phyloP scores from a whole-genome alignment of 2,113 vertebrate genomes.

The Chionodraco myersi region DNA sequence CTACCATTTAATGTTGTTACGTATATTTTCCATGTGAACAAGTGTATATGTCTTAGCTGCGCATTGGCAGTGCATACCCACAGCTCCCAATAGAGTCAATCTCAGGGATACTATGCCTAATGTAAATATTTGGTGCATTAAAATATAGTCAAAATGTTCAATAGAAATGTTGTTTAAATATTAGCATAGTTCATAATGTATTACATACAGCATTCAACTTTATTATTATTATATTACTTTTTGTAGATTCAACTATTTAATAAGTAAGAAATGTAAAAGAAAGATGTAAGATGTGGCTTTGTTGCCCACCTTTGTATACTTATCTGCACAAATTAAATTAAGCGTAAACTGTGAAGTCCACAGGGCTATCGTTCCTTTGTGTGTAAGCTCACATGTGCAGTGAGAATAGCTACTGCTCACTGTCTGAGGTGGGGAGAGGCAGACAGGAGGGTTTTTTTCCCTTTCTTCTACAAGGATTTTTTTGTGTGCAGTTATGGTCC shows the following conservation, averaged over 20 bases:
- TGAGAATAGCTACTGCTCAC: slow-evolving; percentile 64
- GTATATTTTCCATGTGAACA: slow-evolving; percentile 41
- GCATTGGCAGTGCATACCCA: not conserved
- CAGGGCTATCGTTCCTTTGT: slow-evolving; percentile 39
- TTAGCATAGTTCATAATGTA: not conserved
- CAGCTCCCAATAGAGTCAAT: slow-evolving; percentile 11
- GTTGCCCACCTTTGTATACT: not conserved
- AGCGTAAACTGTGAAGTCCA: slow-evolving; percentile 33
- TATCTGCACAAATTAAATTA: slow-evolving; percentile 11
- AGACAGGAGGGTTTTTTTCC: slow-evolving; percentile 59
- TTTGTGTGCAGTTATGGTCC: slow-evolving; percentile 88
- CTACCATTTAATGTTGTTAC: slow-evolving; percentile 71
- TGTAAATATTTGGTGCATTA: not conserved
- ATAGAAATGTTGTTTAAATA: not conserved
- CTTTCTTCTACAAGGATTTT: slow-evolving; percentile 85
- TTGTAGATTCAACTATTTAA: not conserved
- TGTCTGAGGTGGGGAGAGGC: slow-evolving; percentile 68
- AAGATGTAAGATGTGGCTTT: not conserved
- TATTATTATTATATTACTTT: not conserved
- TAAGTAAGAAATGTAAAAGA: not conserved
- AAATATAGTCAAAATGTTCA: slow-evolving; percentile 1
- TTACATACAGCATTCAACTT: not conserved
- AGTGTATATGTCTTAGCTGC: not conserved
- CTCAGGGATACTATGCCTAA: not conserved
- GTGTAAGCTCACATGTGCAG: slow-evolving; percentile 49